Evolutionary conservation across 2,888 invertebrate species (phyloP).

Genomic region (Mayetiola destructor): DNA sequence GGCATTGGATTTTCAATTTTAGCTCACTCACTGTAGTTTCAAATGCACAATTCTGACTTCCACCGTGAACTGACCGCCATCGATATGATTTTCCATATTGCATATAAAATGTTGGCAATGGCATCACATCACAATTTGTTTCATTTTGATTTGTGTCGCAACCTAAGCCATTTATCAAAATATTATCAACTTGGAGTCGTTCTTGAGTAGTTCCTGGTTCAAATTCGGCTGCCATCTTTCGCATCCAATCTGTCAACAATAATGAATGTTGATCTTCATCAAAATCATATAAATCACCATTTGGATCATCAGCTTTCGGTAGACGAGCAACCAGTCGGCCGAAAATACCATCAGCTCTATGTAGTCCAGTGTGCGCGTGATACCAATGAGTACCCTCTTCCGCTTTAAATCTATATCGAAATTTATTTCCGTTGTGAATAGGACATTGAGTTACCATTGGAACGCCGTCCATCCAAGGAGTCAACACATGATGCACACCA

Average conservation of each 20-base stretch:
- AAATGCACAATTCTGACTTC: neutral
- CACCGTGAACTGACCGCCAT: neutral
- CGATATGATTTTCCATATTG: neutral
- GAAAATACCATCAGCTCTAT: slow-evolving; percentile 66
- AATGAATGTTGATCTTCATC: slow-evolving; percentile 57
- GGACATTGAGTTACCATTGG: slow-evolving; percentile 73
- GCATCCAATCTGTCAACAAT: slow-evolving; percentile 64
- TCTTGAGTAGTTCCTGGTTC: slow-evolving; percentile 24
- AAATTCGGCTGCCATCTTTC: slow-evolving; percentile 37
- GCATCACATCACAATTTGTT: neutral
- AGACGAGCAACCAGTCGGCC: slow-evolving; percentile 58
- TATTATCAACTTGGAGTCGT: slow-evolving; percentile 23
- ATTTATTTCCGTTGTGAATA: slow-evolving; percentile 52
- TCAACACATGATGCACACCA: slow-evolving; percentile 59
- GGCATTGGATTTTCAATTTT: too few species aligned
- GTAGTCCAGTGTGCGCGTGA: slow-evolving; percentile 48
- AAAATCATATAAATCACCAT: slow-evolving; percentile 51
- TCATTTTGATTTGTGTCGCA: neutral
- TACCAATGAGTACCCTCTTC: slow-evolving; percentile 73
- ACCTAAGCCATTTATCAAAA: slow-evolving; percentile 28
- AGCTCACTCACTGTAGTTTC: neutral
- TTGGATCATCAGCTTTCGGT: slow-evolving; percentile 47
- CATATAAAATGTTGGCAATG: neutral
- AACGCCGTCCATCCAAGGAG: slow-evolving; percentile 74
- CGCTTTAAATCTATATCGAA: slow-evolving; percentile 53